Base-by-base conservation (phyloP, 1,140 invertebrate species). In the Venustaconcha ellipsiformis region DNA sequence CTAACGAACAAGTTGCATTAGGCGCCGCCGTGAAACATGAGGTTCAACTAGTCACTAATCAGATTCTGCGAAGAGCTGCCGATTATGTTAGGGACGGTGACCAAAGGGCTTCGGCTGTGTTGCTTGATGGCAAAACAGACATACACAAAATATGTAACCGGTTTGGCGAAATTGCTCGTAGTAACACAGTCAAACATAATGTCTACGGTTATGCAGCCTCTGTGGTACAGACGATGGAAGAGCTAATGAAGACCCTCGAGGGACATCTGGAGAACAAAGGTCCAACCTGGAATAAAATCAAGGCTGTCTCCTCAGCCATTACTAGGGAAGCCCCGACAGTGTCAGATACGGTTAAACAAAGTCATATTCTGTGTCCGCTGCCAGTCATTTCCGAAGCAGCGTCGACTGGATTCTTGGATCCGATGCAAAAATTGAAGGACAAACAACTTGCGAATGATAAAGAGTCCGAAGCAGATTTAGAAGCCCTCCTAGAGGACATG, bases 291-390 rank as follows among this genome's bases (percentile, higher is more conserved):
- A 74, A 78, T n/a, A 80, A 74, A 71, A 78, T 84, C 26, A 84
- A 86, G 60, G 80, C 83, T 8, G 82, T 86, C 14, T 84, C 83
- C 1, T 84, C 84, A 1, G 80, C 84, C 1, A 81, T 86, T 26
- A 26, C 72, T 14, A 66, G 84, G 57, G 83, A 86, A 70, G 64
- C 80, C 6, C 84, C 84, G 5, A 83, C 74, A 14, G 75, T 82
- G 1, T 76, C 82, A 2, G 65, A 79, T 14, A 74, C 78, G 4
- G 70, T 84, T 14, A 60, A 69, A 3, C 57, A 80, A 14, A 62
- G 70, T 0, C 65, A 78, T 23, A 48, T 82, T 12, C 37, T 83
- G 11, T 82, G 75, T 30, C 75, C 75, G 17, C 67, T 77, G 14
- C 75, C 75, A 12, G 56, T 66, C 13, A 66, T 76, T 48, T 48